Conservation (phyloP, 2,888 invertebrate genomes). For the Hecatera dysodea region DNA sequence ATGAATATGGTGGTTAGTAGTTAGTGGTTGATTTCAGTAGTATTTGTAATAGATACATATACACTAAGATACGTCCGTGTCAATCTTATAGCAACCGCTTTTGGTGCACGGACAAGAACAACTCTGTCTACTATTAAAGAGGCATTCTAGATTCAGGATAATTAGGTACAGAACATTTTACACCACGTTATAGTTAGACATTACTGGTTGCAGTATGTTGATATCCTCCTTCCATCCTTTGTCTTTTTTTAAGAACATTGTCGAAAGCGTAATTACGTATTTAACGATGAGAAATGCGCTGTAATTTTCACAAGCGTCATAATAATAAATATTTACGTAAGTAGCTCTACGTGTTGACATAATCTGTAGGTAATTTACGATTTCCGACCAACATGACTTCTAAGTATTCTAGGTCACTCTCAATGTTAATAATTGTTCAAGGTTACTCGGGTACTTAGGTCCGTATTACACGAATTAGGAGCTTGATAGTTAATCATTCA, state of each 20-base stretch:
- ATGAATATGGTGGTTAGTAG: no score
- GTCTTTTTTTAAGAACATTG: neutral
- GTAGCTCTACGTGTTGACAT: slow-evolving; percentile 26
- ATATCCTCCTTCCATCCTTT: no score
- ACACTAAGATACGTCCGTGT: no score
- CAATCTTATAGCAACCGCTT: no score
- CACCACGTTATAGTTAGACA: no score
- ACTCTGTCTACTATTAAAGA: no score
- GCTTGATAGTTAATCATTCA: slow-evolving; percentile 3
- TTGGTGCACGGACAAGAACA: no score
- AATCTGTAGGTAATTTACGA: slow-evolving; percentile 15
- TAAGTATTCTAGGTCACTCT: slow-evolving; percentile 39
- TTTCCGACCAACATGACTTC: slow-evolving; percentile 33
- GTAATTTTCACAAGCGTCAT: neutral
- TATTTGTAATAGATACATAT: no score
- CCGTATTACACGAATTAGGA: slow-evolving; percentile 5
- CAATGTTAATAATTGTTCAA: slow-evolving; percentile 22
- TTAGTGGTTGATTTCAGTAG: no score
- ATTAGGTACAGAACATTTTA: no score
- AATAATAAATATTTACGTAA: slow-evolving; percentile 35
- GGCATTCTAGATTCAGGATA: no score
- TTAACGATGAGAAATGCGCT: neutral
- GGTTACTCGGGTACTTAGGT: slow-evolving; percentile 19
- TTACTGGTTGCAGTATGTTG: neutral
- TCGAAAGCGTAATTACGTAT: neutral